Conservation (phyloP, 2,888 invertebrate species). For the Hydrotaea diabolus region DNA sequence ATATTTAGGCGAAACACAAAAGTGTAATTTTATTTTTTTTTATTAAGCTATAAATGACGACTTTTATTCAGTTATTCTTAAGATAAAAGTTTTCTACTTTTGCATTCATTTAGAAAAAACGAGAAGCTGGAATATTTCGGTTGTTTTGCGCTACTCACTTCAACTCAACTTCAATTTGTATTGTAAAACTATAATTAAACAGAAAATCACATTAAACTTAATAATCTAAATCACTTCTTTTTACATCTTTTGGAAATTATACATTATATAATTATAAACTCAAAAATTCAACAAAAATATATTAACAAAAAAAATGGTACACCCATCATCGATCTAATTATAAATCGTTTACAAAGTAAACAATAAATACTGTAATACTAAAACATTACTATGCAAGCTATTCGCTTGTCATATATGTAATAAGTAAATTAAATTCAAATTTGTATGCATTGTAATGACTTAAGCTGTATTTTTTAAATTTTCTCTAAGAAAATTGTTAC, state of each 20-base stretch:
- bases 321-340: background rate
- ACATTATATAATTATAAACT: constrained; percentile 41
- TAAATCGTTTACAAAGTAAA: constrained; percentile 23
- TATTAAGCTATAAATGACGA: constrained; percentile 67
- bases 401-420: background rate
- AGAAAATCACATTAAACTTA: constrained; percentile 64
- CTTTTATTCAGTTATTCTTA: constrained; percentile 53
- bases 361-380: background rate
- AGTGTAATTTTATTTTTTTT: constrained; percentile 33
- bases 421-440: constrained; percentile 5
- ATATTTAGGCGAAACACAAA: background rate
- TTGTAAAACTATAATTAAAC: constrained; percentile 49
- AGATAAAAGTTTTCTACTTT: constrained; percentile 46
- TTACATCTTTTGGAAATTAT: constrained; percentile 30
- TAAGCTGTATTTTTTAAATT: constrained; percentile 39
- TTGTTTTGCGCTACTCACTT: constrained; percentile 30
- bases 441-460: background rate
- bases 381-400: background rate
- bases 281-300: constrained; percentile 47
- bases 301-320: constrained; percentile 42
- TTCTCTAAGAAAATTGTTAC: constrained; percentile 49
- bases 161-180: constrained; percentile 44
- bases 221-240: constrained; percentile 57
- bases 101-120: constrained; percentile 26
- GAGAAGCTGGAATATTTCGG: constrained; percentile 59